phyloP scores from a whole-genome alignment of 2,797 vertebrate species.

The Etheostoma perlongum region DNA sequence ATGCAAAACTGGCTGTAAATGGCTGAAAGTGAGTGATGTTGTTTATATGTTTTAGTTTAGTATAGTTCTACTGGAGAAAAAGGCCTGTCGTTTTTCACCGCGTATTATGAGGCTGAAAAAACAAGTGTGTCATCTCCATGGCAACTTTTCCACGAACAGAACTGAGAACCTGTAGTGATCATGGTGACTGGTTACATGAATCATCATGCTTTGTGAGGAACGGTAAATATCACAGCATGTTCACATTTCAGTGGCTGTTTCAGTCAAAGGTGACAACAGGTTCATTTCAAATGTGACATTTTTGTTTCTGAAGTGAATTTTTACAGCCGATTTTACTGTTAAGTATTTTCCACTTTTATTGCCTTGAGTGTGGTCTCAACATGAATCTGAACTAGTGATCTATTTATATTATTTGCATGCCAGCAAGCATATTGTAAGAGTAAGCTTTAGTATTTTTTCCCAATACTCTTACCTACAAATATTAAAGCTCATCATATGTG shows the following conservation, averaged over 20 bases:
- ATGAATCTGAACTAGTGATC: background rate
- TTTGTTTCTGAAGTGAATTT: background rate
- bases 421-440: background rate
- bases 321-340: background rate
- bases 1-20: background rate
- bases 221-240: constrained; percentile 5
- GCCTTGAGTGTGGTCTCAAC: background rate
- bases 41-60: background rate
- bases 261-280: background rate
- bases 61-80: background rate
- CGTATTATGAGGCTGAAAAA: constrained; percentile 20
- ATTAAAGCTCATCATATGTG: background rate
- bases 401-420: background rate
- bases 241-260: constrained; percentile 12
- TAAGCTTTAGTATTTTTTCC: background rate
- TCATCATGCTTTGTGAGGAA: constrained; percentile 16
- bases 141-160: constrained; percentile 57
- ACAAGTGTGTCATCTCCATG: constrained; percentile 55
- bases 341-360: background rate
- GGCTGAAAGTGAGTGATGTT: background rate
- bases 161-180: constrained; percentile 28
- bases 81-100: constrained; percentile 32
- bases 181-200: constrained; percentile 17
- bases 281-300: background rate
- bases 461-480: background rate